phyloP scores from a whole-genome alignment of 2,888 invertebrate genomes.

The Andricus curvator region DNA sequence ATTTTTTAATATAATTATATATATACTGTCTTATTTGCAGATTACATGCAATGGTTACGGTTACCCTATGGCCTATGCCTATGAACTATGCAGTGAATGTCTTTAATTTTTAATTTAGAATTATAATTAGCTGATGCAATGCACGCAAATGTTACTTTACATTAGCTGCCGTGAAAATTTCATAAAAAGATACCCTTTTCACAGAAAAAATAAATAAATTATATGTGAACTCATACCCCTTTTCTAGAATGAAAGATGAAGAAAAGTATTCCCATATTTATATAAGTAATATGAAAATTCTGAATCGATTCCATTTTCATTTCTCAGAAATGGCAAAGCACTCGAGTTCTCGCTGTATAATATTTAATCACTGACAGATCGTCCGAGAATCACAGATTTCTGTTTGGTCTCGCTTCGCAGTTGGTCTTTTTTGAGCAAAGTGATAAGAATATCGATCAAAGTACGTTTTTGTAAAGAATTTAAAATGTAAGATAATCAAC shows the following conservation, averaged over 20 bases:
- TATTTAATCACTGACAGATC: too few relatives aligned
- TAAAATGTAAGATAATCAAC: too few relatives aligned
- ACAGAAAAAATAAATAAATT: not conserved
- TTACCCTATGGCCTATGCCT: too few relatives aligned
- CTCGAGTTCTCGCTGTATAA: too few relatives aligned
- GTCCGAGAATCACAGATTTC: conserved; percentile 2
- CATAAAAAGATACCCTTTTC: not conserved
- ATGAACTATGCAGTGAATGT: not conserved
- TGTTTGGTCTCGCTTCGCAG: conserved; percentile 5
- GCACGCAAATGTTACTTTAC: not conserved
- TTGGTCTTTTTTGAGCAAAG: conserved; percentile 9
- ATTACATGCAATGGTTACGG: not conserved
- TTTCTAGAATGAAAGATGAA: too few relatives aligned
- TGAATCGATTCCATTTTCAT: too few relatives aligned
- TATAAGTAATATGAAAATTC: too few relatives aligned
- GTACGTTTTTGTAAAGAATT: too few relatives aligned
- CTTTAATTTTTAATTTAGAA: not conserved
- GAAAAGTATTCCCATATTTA: too few relatives aligned
- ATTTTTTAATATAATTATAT: not conserved
- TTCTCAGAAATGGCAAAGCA: too few relatives aligned
- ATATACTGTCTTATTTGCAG: not conserved
- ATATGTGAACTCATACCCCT: not conserved
- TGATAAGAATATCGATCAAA: not conserved
- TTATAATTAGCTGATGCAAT: not conserved
- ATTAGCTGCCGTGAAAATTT: not conserved